phyloP scores from a whole-genome alignment of 2,797 vertebrate species.

The Harpagifer antarcticus region DNA sequence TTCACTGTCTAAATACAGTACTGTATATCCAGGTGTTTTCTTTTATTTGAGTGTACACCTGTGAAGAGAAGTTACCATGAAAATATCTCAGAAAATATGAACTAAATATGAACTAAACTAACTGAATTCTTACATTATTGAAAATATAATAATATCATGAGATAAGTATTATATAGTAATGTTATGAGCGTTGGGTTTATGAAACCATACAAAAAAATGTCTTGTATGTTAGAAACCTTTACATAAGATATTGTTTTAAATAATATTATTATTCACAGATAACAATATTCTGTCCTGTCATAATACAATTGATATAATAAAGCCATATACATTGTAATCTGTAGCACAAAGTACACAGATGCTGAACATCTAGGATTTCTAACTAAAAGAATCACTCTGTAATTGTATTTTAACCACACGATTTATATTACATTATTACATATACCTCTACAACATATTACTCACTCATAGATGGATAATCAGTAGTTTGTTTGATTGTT shows the following conservation, averaged over 20 bases:
- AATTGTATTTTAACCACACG: constrained; percentile 2
- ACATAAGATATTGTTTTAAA: constrained; percentile 8
- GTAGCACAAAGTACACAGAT: neutral
- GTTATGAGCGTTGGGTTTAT: neutral
- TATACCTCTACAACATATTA: neutral
- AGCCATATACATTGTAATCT: constrained; percentile 4
- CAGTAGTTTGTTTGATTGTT: neutral
- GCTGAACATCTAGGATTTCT: too few species aligned
- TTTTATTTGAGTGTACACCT: constrained; percentile 54
- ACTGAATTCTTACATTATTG: neutral
- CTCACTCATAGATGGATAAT: constrained; percentile 4
- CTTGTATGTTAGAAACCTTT: neutral
- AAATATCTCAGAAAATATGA: constrained; percentile 32
- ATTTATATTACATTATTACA: neutral
- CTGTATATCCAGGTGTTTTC: constrained; percentile 41
- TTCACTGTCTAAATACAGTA: constrained; percentile 62
- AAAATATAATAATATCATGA: neutral
- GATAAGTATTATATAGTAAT: neutral
- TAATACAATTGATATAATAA: constrained; percentile 13
- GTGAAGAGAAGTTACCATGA: constrained; percentile 54
- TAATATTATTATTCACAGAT: constrained; percentile 6
- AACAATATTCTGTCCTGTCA: constrained; percentile 10
- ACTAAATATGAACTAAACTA: constrained; percentile 9
- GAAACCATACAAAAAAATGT: constrained; percentile 2
- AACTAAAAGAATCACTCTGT: neutral